These are phyloP conservation scores for Pyxicephalus adspersus DNA, from an alignment of 2,113 vertebrate genomes.

Conservation along the genomic window DNA sequence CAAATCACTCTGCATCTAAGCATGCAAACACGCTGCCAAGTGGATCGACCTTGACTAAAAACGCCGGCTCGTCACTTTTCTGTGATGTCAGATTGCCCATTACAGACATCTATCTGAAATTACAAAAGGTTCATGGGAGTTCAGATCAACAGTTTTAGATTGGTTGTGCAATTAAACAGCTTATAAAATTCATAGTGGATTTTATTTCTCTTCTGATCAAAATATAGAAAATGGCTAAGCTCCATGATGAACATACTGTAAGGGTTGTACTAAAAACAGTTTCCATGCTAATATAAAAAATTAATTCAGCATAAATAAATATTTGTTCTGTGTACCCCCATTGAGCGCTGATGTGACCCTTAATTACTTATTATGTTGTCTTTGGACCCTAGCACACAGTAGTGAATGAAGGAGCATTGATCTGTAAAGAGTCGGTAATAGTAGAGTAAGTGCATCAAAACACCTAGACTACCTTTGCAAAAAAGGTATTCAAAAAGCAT, in stretches of 20 bases:
- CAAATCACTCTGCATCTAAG: slow-evolving; percentile 20
- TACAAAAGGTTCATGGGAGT: slow-evolving; percentile 8
- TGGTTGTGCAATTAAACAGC: neutral
- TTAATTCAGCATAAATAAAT: too few relatives aligned
- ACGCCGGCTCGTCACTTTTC: slow-evolving; percentile 11
- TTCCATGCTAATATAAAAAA: too few relatives aligned
- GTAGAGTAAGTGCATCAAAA: neutral
- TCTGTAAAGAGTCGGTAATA: too few relatives aligned
- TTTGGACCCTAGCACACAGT: too few relatives aligned
- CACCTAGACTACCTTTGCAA: too few relatives aligned
- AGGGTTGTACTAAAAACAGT: too few relatives aligned
- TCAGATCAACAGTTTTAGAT: slow-evolving; percentile 10
- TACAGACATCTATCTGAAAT: slow-evolving; percentile 4
- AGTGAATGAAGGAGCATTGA: too few relatives aligned
- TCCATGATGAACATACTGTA: neutral
- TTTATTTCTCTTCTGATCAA: neutral
- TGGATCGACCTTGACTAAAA: slow-evolving; percentile 44
- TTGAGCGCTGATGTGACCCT: too few relatives aligned
- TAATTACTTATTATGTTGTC: too few relatives aligned
- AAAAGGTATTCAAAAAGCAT: too few relatives aligned
- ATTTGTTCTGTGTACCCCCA: too few relatives aligned
- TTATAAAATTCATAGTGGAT: neutral
- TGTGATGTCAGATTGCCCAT: slow-evolving; percentile 17
- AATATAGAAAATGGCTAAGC: neutral
- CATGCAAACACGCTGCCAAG: slow-evolving; percentile 19